Conservation (phyloP, 2,113 vertebrate genomes). For the Nycticebus coucang region DNA sequence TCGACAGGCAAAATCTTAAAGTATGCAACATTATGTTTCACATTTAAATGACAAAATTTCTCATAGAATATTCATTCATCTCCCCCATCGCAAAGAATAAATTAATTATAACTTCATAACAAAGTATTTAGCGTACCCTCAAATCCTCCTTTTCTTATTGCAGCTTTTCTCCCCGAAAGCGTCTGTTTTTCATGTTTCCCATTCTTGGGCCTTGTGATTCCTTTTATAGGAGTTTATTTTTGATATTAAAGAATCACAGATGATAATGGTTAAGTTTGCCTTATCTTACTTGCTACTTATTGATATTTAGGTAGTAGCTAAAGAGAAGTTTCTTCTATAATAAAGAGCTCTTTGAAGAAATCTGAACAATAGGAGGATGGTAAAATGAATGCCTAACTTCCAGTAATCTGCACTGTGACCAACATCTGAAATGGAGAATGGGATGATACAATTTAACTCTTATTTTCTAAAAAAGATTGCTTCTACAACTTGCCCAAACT, state of each 20-base stretch:
- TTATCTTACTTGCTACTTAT: background rate
- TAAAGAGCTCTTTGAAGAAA: background rate
- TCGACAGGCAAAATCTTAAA: background rate
- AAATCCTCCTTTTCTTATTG: background rate
- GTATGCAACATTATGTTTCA: background rate
- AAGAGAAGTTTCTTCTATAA: constrained; percentile 15
- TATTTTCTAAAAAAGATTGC: background rate
- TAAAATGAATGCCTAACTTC: background rate
- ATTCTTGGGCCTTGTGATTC: background rate
- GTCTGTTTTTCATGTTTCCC: background rate
- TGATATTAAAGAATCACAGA: background rate
- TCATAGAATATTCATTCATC: background rate
- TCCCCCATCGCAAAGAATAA: background rate
- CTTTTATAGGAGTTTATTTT: constrained; percentile 1
- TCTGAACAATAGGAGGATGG: background rate
- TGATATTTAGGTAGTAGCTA: background rate
- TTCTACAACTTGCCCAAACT: background rate
- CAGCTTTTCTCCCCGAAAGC: background rate
- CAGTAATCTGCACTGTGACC: background rate
- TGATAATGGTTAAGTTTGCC: background rate
- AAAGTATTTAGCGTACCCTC: background rate
- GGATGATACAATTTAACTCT: background rate
- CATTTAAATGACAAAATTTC: background rate
- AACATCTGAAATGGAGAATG: background rate
- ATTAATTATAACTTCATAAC: background rate